Evolutionary conservation across 2,888 invertebrate species (phyloP), one percentile per base, ranked within the genome.

Genomic region (Drosophila neonasuta): DNA sequence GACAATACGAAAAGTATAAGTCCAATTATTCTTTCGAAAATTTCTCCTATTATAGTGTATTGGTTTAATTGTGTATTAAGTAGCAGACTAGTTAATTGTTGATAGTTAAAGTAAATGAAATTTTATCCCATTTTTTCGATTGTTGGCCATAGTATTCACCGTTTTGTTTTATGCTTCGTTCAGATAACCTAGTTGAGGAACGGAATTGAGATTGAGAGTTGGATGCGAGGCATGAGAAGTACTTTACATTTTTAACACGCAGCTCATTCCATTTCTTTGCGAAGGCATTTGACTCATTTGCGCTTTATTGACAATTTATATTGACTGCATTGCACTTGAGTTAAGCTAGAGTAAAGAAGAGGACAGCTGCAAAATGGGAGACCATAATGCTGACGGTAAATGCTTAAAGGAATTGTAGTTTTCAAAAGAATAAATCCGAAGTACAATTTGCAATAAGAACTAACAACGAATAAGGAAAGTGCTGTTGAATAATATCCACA

Each of bases 281-380:
- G 30, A 45, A 20, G 24, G 60, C 52, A 71, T 64, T 80, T 61
- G 49, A 69, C 39, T 63, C 65, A 69, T 71, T 79, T 54, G 49
- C 67, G 51, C 55, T 48, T 74, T 63, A 77, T 74, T 65, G 68
- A 71, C 71, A 74, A 68, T 77, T 79, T 62, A 60, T 60, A 58
- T 52, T 74, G 60, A 64, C 59, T 56, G 30, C 54, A 62, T 8
- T 55, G 46, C 7, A 55, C 17, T 51, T 39, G 24, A n/a, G 36
- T 36, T n/a, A 36, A n/a, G 11, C 11, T 34, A 34, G 11, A 32
- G 52, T n/a, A 5, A 42, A 54, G 10, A 42, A n/a, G 39, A 15
- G 32, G 17, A 39, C 29, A 24, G 9, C n/a, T 29, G 44, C 13
- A 63, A 34, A n/a, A 41, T 8, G 15, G 13, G 8, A 13, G 39